Conservation (phyloP, 2,888 invertebrate genomes). For the Drosophila prolongata region DNA sequence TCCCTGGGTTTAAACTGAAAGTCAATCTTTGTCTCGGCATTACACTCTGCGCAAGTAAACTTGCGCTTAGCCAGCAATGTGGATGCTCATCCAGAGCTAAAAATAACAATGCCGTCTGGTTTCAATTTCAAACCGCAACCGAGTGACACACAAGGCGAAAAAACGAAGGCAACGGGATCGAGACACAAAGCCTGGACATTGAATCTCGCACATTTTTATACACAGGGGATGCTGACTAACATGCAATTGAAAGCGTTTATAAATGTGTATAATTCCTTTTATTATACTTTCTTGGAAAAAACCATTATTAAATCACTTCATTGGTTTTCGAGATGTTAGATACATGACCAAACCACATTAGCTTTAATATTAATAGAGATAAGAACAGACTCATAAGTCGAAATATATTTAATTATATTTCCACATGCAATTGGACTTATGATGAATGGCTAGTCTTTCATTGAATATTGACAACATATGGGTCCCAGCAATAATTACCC, state of each 20-base stretch:
- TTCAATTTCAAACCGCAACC: conserved; percentile 73
- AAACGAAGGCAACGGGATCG: conserved; percentile 8
- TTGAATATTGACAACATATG: not conserved
- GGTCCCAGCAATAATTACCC: not conserved
- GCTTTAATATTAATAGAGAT: too few species aligned
- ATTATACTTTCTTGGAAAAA: not conserved
- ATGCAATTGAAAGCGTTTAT: not conserved
- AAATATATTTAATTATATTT: too few species aligned
- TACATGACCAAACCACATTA: too few species aligned
- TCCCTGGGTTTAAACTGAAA: conserved; percentile 25
- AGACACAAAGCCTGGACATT: conserved; percentile 29
- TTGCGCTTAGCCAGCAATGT: conserved; percentile 3
- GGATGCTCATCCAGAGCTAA: conserved; percentile 42
- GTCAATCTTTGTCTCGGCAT: conserved; percentile 22
- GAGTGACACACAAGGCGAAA: conserved; percentile 68
- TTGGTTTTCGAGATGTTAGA: not conserved
- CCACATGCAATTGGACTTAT: too few species aligned
- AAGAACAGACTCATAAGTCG: too few species aligned
- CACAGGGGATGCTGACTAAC: conserved; percentile 13
- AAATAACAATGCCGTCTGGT: conserved; percentile 54
- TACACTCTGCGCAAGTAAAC: not conserved
- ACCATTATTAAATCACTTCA: not conserved
- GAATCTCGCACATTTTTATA: conserved; percentile 38
- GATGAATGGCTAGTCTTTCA: not conserved
- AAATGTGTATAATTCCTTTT: not conserved